Base-by-base conservation (phyloP, 2,113 vertebrate genomes). In the Engystomops pustulosus region DNA sequence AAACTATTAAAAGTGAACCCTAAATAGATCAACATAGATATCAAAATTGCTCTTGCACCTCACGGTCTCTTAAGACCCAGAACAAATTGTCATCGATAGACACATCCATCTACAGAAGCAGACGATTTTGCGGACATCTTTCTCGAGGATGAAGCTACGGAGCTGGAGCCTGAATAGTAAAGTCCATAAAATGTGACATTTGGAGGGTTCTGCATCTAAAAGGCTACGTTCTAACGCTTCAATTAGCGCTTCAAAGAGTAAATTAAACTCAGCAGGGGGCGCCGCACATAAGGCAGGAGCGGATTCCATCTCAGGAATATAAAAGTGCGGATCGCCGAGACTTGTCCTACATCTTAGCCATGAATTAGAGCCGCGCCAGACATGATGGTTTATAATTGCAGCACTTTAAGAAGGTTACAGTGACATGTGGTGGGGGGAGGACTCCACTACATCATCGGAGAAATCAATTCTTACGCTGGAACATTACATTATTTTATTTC, bases 161-260 rank as follows among this genome's bases (percentile, higher is more conserved):
- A n/a, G n/a, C n/a, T n/a, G n/a, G n/a, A n/a, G 38, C 27, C 20
- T 55, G 32, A 20, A 36, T 77, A 58, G 45, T 11, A 47, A 75
- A 14, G 32, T 58, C 51, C 30, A 23, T 58, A 77, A 53, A 55
- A 55, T 36, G 74, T 77, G 51, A 58, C 72, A 76, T 34, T 76
- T 76, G 7, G n/a, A 75, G 25, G 25, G 75, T 41, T 58, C 18
- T 23, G 25, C 75, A 38, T 55, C 20, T 58, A n/a, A 77, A 77
- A 77, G 32, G 49, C 49, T 15, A 38, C 1, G 4, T 36, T 77
- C 41, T 53, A 77, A 55, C 25, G 51, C 75, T 77, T 55, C 75
- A 58, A 77, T 58, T 53, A 58, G 38, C 51, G 41, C 75, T 77
- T 77, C 20, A 77, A 77, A 38, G 30, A 55, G 75, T 51, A 77